phyloP scores from a whole-genome alignment of 2,113 vertebrate genomes.

The Melozone crissalis region DNA sequence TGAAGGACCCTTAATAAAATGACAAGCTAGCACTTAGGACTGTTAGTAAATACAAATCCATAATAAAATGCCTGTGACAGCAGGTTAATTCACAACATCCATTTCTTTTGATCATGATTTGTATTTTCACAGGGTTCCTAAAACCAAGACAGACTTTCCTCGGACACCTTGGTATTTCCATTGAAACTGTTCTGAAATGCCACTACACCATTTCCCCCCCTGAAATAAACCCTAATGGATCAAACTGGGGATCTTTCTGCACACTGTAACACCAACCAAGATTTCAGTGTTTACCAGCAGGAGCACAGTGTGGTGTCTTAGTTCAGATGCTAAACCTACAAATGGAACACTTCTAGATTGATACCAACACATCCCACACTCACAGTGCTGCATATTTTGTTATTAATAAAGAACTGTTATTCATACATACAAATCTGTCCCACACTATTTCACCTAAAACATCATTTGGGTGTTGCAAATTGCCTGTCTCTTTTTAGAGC shows the following conservation, averaged over 20 bases:
- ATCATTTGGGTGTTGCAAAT: neutral
- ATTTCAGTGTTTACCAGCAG: neutral
- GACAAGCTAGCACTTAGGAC: neutral
- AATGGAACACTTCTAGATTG: neutral
- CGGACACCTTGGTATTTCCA: neutral
- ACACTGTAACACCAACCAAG: neutral
- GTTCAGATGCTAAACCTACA: neutral
- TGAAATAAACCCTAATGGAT: neutral
- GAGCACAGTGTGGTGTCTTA: neutral
- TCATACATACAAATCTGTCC: neutral
- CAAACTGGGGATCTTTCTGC: neutral
- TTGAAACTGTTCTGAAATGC: neutral
- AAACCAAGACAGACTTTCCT: neutral
- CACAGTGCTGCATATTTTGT: neutral
- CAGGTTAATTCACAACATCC: neutral
- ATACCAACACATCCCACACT: neutral
- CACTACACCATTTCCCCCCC: accelerated
- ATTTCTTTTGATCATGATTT: neutral
- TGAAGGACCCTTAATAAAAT: neutral
- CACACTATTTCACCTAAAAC: neutral
- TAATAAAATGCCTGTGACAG: neutral
- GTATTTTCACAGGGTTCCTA: neutral
- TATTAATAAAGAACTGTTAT: neutral
- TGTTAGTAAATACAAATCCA: neutral
- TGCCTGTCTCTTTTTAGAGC: neutral